Percentiles rank a stretch among this genome's conserved stretches.
phyloP scores from a whole-genome alignment of 2,888 invertebrate genomes.

The Dynastes maya region DNA sequence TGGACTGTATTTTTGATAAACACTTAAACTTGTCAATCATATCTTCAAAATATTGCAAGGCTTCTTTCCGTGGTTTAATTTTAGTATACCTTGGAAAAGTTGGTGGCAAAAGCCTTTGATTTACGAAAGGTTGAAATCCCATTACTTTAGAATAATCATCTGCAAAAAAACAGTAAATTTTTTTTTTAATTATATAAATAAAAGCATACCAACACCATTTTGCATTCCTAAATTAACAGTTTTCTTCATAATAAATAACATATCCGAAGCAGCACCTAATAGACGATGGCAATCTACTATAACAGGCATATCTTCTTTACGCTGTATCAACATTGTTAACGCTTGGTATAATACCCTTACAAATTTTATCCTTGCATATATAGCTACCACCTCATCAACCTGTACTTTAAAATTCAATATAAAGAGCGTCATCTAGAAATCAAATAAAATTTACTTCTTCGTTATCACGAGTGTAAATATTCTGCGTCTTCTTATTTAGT shows the following conservation, averaged over 20 bases:
- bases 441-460: slow-evolving; percentile 64
- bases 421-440: slow-evolving; percentile 20
- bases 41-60: slow-evolving; percentile 86
- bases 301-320: slow-evolving; percentile 78
- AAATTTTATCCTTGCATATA: slow-evolving; percentile 89
- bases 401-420: slow-evolving; percentile 56
- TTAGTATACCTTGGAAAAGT: slow-evolving; percentile 98
- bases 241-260: slow-evolving; percentile 85
- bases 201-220: slow-evolving; percentile 71
- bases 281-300: slow-evolving; percentile 85
- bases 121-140: slow-evolving; percentile 97
- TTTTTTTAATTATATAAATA: slow-evolving; percentile 43
- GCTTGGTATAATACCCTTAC: slow-evolving; percentile 90
- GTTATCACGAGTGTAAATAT: slow-evolving; percentile 46
- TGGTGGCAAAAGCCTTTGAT: slow-evolving; percentile 96
- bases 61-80: slow-evolving; percentile 86
- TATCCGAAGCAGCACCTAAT: slow-evolving; percentile 85
- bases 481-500: slow-evolving; percentile 55
- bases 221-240: slow-evolving; percentile 84
- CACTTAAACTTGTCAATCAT: slow-evolving; percentile 86
- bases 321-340: slow-evolving; percentile 75
- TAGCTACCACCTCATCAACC: slow-evolving; percentile 77
- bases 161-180: slow-evolving; percentile 60
- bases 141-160: slow-evolving; percentile 85
- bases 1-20: slow-evolving; percentile 86